Conservation (phyloP, 2,888 invertebrate species). For the Tiliacea aurago region DNA sequence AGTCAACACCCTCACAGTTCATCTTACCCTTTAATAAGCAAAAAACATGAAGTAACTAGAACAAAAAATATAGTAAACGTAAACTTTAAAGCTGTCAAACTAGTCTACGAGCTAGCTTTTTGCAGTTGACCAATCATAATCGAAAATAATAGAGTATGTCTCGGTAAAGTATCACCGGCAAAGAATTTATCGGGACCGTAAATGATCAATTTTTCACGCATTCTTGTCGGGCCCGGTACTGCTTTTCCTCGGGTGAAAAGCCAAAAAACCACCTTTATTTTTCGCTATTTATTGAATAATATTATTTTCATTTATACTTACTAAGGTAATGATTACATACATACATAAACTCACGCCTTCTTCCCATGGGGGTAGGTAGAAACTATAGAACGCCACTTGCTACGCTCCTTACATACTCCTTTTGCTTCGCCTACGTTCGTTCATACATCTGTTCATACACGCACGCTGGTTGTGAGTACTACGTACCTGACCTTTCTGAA, state of each 20-base stretch:
- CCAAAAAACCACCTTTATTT: conserved; percentile 4
- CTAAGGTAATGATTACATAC: no score
- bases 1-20: conserved; percentile 24
- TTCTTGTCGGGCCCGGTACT: conserved; percentile 68
- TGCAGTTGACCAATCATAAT: conserved; percentile 65
- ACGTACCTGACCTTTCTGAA: no score
- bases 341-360: no score
- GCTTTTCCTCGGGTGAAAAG: conserved; percentile 57
- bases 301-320: background rate
- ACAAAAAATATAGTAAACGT: conserved; percentile 40
- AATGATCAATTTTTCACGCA: conserved; percentile 80
- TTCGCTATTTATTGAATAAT: background rate
- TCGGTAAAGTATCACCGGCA: conserved; percentile 70
- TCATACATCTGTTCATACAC: no score
- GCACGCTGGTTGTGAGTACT: no score
- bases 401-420: no score
- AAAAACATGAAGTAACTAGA: conserved; percentile 25
- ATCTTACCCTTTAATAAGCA: conserved; percentile 21
- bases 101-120: conserved; percentile 51
- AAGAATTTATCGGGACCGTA: conserved; percentile 76
- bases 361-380: no score
- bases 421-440: no score
- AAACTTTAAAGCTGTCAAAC: conserved; percentile 36
- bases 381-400: no score
- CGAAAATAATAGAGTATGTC: conserved; percentile 72